Evolutionary conservation across 2,888 invertebrate species (phyloP).

Genomic region (Amaurobius ferox): DNA sequence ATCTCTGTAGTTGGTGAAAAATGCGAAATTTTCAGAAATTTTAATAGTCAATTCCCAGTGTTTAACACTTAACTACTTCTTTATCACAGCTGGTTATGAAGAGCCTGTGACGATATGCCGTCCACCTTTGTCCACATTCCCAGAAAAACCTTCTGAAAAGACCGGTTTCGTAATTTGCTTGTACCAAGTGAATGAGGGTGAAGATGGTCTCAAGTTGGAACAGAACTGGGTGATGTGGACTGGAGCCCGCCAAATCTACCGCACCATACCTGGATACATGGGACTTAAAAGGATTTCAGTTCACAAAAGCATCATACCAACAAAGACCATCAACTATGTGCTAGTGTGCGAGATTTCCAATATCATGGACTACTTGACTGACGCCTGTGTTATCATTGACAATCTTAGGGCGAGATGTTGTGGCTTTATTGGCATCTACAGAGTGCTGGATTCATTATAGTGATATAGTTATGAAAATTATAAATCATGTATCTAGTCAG

Average conservation of each 20-base stretch:
- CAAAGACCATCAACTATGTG: conserved; percentile 86
- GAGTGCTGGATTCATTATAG: conserved; percentile 54
- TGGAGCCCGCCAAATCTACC: conserved; percentile 91
- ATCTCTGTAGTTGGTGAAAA: too few species aligned
- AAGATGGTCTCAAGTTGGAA: conserved; percentile 93
- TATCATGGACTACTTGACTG: conserved; percentile 89
- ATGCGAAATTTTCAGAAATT: too few species aligned
- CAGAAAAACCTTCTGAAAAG: conserved; percentile 58
- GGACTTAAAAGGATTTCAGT: conserved; percentile 91
- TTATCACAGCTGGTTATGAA: conserved; percentile 58
- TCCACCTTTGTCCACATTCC: conserved; percentile 49
- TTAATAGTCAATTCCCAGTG: too few species aligned
- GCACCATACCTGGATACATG: conserved; percentile 88
- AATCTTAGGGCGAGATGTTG: conserved; percentile 92
- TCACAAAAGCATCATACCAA: conserved; percentile 86
- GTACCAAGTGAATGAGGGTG: conserved; percentile 83
- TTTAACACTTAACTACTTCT: too few species aligned
- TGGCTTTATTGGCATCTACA: conserved; percentile 90
- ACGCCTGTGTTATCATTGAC: conserved; percentile 90
- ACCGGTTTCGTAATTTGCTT: conserved; percentile 93
- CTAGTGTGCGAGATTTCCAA: conserved; percentile 93
- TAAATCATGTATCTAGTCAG: neutral
- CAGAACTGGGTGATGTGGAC: conserved; percentile 97
- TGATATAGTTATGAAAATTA: neutral
- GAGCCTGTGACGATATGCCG: conserved; percentile 51